Conservation (phyloP, 2,888 invertebrate genomes). For the Diabrotica balteata region DNA sequence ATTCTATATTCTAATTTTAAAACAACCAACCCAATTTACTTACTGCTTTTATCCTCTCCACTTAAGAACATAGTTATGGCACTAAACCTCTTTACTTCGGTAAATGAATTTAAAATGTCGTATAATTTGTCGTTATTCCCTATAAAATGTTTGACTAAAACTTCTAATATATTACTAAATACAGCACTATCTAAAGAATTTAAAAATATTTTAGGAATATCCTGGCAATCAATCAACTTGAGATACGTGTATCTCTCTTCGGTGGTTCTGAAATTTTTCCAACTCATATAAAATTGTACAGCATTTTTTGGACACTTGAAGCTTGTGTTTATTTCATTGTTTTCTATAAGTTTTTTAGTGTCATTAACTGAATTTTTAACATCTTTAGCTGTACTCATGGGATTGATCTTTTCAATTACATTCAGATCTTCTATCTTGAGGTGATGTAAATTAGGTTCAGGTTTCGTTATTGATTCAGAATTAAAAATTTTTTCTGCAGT, state of each 20-base stretch:
- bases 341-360: constrained; percentile 29
- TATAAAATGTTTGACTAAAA: constrained; percentile 62
- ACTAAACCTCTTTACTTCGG: constrained; percentile 69
- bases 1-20: no score
- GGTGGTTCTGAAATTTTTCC: constrained; percentile 66
- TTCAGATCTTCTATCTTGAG: constrained; percentile 48
- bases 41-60: constrained; percentile 67
- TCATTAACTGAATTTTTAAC: constrained; percentile 37
- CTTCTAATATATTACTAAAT: constrained; percentile 67
- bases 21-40: constrained; percentile 31
- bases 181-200: constrained; percentile 72
- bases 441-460: constrained; percentile 26
- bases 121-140: constrained; percentile 59
- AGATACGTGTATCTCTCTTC: constrained; percentile 67
- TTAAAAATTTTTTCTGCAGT: background rate
- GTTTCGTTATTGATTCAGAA: constrained; percentile 29
- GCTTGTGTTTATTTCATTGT: constrained; percentile 38
- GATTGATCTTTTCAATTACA: constrained; percentile 42
- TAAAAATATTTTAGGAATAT: constrained; percentile 69
- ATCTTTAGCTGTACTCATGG: constrained; percentile 24
- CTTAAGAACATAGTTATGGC: constrained; percentile 71
- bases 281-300: constrained; percentile 70
- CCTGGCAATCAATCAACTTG: constrained; percentile 64
- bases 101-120: constrained; percentile 64
- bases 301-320: constrained; percentile 66